Evolutionary conservation across 2,797 vertebrate genomes (phyloP).

Genomic region (Melanitta fusca): DNA sequence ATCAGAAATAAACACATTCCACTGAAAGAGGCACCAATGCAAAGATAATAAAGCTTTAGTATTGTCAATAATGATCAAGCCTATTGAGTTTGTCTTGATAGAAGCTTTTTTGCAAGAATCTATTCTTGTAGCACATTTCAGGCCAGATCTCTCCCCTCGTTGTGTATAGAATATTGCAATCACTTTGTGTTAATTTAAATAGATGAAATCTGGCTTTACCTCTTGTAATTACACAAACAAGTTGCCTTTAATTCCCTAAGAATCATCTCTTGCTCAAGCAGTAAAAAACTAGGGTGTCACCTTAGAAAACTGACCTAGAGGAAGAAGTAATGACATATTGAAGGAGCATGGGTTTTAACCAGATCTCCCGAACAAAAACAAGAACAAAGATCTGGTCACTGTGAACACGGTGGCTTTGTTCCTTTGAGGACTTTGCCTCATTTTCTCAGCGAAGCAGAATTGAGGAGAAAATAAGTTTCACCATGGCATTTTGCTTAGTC

Average conservation of each 20-base stretch:
- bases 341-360: background rate
- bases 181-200: background rate
- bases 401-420: background rate
- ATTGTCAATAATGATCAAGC: background rate
- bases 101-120: background rate
- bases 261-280: background rate
- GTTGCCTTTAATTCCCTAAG: background rate
- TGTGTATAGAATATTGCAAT: background rate
- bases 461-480: background rate
- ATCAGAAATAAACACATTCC: background rate
- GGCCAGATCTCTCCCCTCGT: background rate
- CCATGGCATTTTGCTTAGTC: background rate
- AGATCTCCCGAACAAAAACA: background rate
- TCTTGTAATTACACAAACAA: background rate
- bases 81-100: background rate
- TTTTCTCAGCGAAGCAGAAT: background rate
- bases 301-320: background rate
- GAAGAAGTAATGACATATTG: background rate
- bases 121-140: background rate
- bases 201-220: background rate
- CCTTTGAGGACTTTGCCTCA: background rate
- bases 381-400: background rate
- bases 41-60: background rate
- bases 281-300: background rate
- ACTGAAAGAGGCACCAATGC: background rate